Evolutionary conservation across 2,797 vertebrate species (phyloP).

Genomic region (Sus cebifrons): DNA sequence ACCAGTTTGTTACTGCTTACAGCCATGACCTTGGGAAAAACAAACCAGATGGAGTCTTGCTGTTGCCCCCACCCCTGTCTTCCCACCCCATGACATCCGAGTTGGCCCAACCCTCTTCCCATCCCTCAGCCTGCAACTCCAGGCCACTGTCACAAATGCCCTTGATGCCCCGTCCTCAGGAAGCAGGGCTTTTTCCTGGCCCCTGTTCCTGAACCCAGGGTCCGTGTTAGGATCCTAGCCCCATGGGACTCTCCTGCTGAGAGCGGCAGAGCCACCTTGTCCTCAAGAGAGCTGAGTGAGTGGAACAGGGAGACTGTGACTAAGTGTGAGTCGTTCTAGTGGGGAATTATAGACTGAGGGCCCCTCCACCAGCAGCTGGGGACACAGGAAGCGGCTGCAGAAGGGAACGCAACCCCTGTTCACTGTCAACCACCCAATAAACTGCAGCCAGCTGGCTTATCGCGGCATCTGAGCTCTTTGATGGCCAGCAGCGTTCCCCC

Average conservation of each 20-base stretch:
- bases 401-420: neutral
- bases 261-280: neutral
- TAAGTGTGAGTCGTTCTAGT: neutral
- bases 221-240: neutral
- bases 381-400: accelerated
- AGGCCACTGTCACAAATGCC: neutral
- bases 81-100: neutral
- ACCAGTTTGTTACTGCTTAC: too few species aligned
- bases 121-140: neutral
- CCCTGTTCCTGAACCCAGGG: neutral
- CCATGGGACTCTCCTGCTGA: accelerated
- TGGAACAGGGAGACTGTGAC: neutral
- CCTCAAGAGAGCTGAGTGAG: neutral
- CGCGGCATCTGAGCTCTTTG: neutral
- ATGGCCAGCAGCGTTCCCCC: neutral
- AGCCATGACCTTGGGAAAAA: neutral
- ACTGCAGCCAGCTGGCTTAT: neutral
- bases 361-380: neutral
- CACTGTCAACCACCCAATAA: accelerated
- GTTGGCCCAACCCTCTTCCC: neutral
- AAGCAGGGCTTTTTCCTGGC: neutral
- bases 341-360: too few species aligned
- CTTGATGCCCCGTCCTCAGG: neutral
- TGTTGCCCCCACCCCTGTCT: neutral
- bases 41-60: neutral